Evolutionary conservation across 2,888 invertebrate genomes (phyloP).

Genomic region (Hanleya hanleyi): DNA sequence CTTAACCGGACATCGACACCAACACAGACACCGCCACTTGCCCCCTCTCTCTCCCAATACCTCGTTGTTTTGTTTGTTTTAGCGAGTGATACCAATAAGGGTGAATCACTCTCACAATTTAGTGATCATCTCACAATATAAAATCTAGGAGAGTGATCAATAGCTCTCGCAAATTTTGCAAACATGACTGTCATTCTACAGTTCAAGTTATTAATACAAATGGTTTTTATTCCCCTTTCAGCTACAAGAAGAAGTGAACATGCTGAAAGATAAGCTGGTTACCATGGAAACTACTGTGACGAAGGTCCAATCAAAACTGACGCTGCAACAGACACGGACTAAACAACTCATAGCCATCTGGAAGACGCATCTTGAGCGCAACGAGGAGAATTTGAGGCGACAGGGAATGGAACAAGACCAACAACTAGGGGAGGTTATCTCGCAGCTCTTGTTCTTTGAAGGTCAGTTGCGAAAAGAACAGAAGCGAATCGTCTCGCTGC

Average conservation of each 20-base stretch:
- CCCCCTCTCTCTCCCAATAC: neutral
- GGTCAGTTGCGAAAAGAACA: conserved; percentile 56
- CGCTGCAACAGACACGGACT: conserved; percentile 44
- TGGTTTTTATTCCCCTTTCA: conserved; percentile 12
- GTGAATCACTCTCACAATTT: too few relatives aligned
- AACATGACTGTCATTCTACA: too few relatives aligned
- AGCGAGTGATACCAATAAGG: too few relatives aligned
- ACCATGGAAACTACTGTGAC: conserved; percentile 3
- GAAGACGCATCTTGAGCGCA: conserved; percentile 48
- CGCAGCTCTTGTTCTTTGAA: conserved; percentile 56
- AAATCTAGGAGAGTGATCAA: too few relatives aligned
- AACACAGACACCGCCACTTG: too few relatives aligned
- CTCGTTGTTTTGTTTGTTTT: too few relatives aligned
- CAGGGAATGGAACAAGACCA: conserved; percentile 45
- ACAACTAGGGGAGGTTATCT: conserved; percentile 51
- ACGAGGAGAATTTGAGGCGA: conserved; percentile 41
- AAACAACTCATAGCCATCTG: conserved; percentile 48
- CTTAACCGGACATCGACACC: too few relatives aligned
- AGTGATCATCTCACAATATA: too few relatives aligned
- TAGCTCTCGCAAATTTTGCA: too few relatives aligned
- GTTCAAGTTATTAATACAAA: too few relatives aligned
- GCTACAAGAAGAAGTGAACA: conserved; percentile 16
- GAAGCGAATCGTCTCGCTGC: conserved; percentile 40
- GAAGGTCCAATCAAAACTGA: conserved; percentile 38
- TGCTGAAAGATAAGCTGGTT: conserved; percentile 14